These are phyloP conservation scores for Adoxophyes honmai DNA, from an alignment of 1,140 invertebrate genomes.

Conservation along the genomic window DNA sequence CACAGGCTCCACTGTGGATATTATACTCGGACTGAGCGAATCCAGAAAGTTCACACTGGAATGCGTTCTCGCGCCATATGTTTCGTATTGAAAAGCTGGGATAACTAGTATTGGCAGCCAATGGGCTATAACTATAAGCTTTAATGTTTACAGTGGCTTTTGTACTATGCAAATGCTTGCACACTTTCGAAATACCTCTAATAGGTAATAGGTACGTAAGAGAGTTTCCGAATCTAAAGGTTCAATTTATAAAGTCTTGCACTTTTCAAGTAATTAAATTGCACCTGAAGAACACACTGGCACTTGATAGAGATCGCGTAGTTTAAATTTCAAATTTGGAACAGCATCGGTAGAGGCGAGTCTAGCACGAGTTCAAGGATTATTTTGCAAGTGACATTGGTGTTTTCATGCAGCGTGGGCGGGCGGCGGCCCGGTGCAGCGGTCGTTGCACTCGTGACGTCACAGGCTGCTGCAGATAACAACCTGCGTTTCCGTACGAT, in stretches of 20 bases:
- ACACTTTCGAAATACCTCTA: background rate
- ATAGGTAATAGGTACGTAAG: no score
- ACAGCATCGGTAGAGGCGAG: background rate
- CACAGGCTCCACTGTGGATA: constrained; percentile 30
- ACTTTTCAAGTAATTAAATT: no score
- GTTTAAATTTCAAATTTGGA: constrained; percentile 12
- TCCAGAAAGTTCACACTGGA: constrained; percentile 45
- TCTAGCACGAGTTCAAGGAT: constrained; percentile 20
- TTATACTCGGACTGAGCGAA: constrained; percentile 35
- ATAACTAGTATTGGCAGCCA: constrained; percentile 11
- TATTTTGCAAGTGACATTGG: constrained; percentile 20
- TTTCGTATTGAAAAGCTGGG: constrained; percentile 35
- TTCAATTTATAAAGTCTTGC: no score
- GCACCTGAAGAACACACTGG: background rate
- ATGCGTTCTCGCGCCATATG: constrained; percentile 53
- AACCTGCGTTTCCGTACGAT: constrained; percentile 7
- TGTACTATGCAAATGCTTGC: background rate
- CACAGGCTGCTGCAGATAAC: constrained; percentile 24
- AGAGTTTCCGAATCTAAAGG: no score
- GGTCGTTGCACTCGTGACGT: constrained; percentile 55
- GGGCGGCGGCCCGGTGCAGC: constrained; percentile 22
- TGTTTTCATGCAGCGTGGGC: constrained; percentile 18
- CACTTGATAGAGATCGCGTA: background rate
- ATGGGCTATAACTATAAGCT: no score
- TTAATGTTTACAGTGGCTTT: constrained; percentile 5